A percentile compares a stretch with the other conserved stretches of the same genome.
Evolutionary conservation across 2,113 vertebrate genomes (phyloP).

Genomic region (Otus sunia): DNA sequence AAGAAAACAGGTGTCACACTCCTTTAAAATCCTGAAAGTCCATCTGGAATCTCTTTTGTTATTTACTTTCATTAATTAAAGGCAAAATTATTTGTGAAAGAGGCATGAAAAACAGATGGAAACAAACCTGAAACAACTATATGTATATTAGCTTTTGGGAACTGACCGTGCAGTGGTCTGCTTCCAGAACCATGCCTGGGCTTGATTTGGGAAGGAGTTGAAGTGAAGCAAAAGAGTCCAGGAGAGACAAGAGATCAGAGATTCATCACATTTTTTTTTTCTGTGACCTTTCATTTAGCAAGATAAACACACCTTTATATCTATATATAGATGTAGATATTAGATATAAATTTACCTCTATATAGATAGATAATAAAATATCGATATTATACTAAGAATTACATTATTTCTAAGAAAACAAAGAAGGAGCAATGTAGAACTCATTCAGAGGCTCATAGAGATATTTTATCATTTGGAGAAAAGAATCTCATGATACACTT

Average conservation of each 20-base stretch:
- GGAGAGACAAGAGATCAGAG: neutral
- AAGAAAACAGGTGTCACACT: neutral
- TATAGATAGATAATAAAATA: neutral
- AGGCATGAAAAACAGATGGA: neutral
- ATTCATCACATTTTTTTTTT: neutral
- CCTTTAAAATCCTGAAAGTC: neutral
- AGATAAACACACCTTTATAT: neutral
- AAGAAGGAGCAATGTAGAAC: neutral
- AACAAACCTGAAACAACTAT: neutral
- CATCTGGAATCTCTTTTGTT: neutral
- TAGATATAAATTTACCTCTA: neutral
- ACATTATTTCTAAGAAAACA: neutral
- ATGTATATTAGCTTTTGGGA: neutral
- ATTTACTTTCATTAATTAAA: neutral
- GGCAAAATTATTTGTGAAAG: neutral
- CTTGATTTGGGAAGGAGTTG: neutral
- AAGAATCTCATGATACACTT: neutral
- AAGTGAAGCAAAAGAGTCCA: neutral
- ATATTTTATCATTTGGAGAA: neutral
- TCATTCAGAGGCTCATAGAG: neutral
- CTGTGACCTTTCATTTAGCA: neutral
- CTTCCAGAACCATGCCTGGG: neutral
- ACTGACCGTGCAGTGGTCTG: fast-evolving
- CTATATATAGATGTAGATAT: neutral
- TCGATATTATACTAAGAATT: neutral